A percentile compares a stretch with the other conserved stretches of the same genome.
These are phyloP conservation scores for Arbacia lixula DNA, from an alignment of 53 echinoderm and acorn worm genomes.

Conservation along the genomic window DNA sequence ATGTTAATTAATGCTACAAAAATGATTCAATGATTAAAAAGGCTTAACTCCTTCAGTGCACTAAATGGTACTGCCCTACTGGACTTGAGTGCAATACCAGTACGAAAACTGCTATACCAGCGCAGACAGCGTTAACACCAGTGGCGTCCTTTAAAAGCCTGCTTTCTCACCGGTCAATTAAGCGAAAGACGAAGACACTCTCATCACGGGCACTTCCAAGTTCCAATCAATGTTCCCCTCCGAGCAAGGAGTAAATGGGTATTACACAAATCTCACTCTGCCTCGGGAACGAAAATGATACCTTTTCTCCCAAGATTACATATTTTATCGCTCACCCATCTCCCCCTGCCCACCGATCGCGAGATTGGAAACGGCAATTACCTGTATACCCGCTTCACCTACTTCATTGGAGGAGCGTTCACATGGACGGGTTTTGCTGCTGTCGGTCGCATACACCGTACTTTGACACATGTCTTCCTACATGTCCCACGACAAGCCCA, in stretches of 20 bases:
- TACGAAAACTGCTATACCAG: too few species aligned
- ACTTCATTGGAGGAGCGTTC: too few species aligned
- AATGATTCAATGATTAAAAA: too few species aligned
- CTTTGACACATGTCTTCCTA: too few species aligned
- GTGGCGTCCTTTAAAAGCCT: slow-evolving; percentile 7
- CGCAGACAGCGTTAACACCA: too few species aligned
- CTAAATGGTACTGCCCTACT: too few species aligned
- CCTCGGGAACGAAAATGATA: slow-evolving; percentile 2
- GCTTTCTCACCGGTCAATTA: slow-evolving; percentile 4
- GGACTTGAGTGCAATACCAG: too few species aligned
- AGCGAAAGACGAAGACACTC: background rate
- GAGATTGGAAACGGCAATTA: slow-evolving; percentile 34
- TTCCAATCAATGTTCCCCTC: slow-evolving; percentile 9
- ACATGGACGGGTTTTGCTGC: too few species aligned
- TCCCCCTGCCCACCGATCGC: slow-evolving; percentile 3
- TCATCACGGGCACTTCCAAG: slow-evolving; percentile 1
- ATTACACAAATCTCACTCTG: background rate
- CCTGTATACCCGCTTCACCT: slow-evolving; percentile 17
- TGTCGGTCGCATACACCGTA: too few species aligned
- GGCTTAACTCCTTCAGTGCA: too few species aligned
- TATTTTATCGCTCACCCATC: slow-evolving; percentile 37
- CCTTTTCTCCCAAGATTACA: slow-evolving; percentile 14
- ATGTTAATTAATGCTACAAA: too few species aligned
- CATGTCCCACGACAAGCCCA: too few species aligned
- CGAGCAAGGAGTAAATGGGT: background rate